These are phyloP conservation scores for Listrodromus nycthemerus DNA, from an alignment of 2,888 invertebrate species.

Conservation along the genomic window DNA sequence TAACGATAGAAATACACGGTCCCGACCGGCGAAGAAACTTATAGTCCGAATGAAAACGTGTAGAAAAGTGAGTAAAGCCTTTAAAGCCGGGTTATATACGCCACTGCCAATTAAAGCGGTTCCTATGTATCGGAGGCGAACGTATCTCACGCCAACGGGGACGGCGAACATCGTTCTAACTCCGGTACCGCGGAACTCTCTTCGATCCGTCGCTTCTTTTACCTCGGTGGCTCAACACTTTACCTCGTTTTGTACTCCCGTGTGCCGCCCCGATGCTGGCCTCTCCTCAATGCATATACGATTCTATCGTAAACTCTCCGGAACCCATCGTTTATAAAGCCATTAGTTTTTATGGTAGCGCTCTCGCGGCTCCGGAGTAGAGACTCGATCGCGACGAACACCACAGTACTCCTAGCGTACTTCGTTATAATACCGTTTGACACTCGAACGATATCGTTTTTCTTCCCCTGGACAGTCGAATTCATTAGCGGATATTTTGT, in stretches of 20 bases:
- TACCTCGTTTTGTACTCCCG: conserved; percentile 5
- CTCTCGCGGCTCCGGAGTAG: conserved; percentile 21
- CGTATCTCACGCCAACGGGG: conserved; percentile 53
- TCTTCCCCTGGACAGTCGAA: conserved; percentile 41
- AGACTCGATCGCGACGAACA: background rate
- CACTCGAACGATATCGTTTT: conserved; percentile 58
- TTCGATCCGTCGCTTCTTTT: conserved; percentile 7
- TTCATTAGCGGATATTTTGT: conserved; percentile 47
- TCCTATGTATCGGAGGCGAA: conserved; percentile 59
- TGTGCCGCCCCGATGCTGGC: background rate
- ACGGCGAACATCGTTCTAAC: conserved; percentile 44
- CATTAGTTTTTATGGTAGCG: conserved; percentile 62
- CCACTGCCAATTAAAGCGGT: conserved; percentile 79
- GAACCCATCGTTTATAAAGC: conserved; percentile 66
- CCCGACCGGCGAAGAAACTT: conserved; percentile 53
- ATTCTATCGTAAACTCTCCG: conserved; percentile 60
- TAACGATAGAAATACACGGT: conserved; percentile 75
- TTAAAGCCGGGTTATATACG: conserved; percentile 73
- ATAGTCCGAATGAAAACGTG: conserved; percentile 15
- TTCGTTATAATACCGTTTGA: conserved; percentile 52
- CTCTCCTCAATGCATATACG: conserved; percentile 6
- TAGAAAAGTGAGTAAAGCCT: conserved; percentile 30
- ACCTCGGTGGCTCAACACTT: background rate
- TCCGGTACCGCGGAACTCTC: conserved; percentile 26
- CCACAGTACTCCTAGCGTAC: conserved; percentile 13